phyloP scores from a whole-genome alignment of 2,888 invertebrate species.

The Pammene fasciana region DNA sequence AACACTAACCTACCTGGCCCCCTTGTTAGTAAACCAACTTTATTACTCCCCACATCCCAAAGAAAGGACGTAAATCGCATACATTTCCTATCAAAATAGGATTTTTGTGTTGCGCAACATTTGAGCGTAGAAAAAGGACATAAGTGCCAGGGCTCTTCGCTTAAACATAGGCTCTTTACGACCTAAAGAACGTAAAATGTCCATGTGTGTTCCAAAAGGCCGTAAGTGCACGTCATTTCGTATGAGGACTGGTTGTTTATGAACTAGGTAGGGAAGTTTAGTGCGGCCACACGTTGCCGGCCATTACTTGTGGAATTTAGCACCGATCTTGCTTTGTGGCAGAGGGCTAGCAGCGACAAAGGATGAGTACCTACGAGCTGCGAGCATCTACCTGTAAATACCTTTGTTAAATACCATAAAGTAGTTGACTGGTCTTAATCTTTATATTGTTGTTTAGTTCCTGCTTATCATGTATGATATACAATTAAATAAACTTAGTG shows the following conservation, averaged over 20 bases:
- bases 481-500: no score
- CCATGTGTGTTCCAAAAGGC: no score
- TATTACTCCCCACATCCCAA: not conserved
- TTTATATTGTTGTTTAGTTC: no score
- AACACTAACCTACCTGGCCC: constrained; percentile 12
- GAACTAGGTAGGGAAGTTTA: not conserved
- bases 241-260: not conserved
- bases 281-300: not conserved
- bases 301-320: not conserved
- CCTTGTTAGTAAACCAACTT: constrained; percentile 29
- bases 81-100: not conserved
- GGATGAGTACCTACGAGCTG: not conserved
- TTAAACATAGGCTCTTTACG: not conserved
- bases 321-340: not conserved
- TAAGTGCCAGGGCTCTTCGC: not conserved
- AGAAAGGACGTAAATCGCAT: not conserved
- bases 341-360: not conserved
- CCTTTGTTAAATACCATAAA: no score
- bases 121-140: not conserved
- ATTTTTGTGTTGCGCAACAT: not conserved
- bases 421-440: no score
- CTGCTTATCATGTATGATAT: no score
- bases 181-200: no score
- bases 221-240: no score
- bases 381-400: no score